phyloP scores from a whole-genome alignment of 2,888 invertebrate species.

The Eupithecia abbreviata region DNA sequence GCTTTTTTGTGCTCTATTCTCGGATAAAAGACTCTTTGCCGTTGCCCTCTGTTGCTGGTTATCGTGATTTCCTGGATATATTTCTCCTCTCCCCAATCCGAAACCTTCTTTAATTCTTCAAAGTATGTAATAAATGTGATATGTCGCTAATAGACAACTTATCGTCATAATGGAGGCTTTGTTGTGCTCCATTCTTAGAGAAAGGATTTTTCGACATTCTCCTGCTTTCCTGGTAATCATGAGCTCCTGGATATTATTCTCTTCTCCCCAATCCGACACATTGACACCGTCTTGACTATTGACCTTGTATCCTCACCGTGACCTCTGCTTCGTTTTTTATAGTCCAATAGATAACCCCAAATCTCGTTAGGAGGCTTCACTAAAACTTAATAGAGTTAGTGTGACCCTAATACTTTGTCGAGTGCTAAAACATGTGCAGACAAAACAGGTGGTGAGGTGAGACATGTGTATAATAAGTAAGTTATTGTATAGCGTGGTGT shows the following conservation, averaged over 20 bases:
- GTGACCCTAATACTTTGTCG: not conserved
- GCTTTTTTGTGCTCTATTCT: not conserved
- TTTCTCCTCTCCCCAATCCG: not conserved
- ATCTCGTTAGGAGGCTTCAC: not conserved
- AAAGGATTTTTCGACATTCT: not conserved
- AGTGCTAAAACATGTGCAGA: conserved; percentile 16
- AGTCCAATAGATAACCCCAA: not conserved
- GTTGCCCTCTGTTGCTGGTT: not conserved
- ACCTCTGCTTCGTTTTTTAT: not conserved
- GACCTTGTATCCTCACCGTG: not conserved
- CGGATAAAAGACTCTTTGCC: not conserved
- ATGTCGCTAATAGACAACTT: not conserved
- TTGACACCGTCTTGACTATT: not conserved
- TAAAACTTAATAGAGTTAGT: conserved; percentile 2
- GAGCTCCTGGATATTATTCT: not conserved
- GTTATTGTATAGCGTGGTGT: conserved; percentile 47
- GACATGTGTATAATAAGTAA: conserved; percentile 1
- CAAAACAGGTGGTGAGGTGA: conserved; percentile 21
- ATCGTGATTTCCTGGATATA: no score
- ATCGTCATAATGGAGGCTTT: not conserved
- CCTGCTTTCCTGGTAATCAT: not conserved
- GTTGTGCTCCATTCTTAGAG: not conserved
- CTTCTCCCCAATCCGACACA: not conserved
- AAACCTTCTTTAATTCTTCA: no score
- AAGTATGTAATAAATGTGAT: no score